Evolutionary conservation across 2,797 vertebrate species (phyloP).

Genomic region (Eospalax fontanierii): DNA sequence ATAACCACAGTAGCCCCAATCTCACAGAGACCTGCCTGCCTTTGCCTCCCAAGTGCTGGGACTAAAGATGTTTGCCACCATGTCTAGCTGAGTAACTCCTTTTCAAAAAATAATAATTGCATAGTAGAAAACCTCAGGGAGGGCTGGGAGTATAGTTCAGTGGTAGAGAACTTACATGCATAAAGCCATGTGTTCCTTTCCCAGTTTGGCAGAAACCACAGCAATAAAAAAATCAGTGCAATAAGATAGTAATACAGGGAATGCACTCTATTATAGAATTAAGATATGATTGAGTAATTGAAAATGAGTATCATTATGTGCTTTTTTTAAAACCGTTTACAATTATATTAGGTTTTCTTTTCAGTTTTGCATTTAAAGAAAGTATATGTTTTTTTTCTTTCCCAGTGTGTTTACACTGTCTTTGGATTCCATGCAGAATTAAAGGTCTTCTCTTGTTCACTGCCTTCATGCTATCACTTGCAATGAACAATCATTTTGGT

Average conservation of each 20-base stretch:
- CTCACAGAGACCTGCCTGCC: too few relatives aligned
- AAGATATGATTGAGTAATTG: conserved; percentile 11
- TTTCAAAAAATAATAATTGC: not conserved
- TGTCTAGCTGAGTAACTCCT: not conserved
- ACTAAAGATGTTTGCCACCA: too few relatives aligned
- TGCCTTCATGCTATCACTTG: not conserved
- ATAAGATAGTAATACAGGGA: not conserved
- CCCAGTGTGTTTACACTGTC: too few relatives aligned
- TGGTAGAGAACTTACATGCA: not conserved
- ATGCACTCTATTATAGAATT: conserved; percentile 18
- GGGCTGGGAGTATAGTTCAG: not conserved
- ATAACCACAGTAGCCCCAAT: too few relatives aligned
- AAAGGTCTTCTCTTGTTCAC: not conserved
- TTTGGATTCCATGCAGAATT: conserved; percentile 19
- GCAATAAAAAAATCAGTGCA: not conserved
- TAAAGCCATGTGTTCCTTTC: not conserved
- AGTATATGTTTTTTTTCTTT: not conserved
- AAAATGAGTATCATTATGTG: not conserved
- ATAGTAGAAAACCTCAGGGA: not conserved
- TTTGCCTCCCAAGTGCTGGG: too few relatives aligned
- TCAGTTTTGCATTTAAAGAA: conserved; percentile 38
- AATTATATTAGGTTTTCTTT: conserved; percentile 41
- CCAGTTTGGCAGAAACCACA: not conserved
- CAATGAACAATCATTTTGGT: conserved; percentile 29
- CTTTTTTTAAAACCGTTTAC: conserved; percentile 36